Evolutionary conservation across 2,888 invertebrate genomes (phyloP), one percentile per base, ranked within the genome.

Genomic region (Schrankia costaestrigalis): DNA sequence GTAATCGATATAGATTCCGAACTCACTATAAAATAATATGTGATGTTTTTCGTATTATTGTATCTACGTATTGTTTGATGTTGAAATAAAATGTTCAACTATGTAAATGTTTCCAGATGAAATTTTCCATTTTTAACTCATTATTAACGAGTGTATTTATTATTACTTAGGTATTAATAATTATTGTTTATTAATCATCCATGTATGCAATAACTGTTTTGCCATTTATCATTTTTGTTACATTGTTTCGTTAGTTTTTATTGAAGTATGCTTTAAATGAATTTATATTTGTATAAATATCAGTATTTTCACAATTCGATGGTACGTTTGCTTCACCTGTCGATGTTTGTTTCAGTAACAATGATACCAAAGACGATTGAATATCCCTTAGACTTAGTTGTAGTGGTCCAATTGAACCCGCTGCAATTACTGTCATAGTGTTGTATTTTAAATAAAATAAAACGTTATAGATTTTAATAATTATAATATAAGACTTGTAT

Each of bases 361-460:
- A 77, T 84, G 72, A 87, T 87, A 87, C 87, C 87, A 87, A 87
- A 87, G 87, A 87, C 78, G 76, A 77, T 85, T 78, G 85, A 86
- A 84, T 85, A 85, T 85, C 86, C 81, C 76, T 66, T 74, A 78
- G 75, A 63, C 71, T 78, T 67, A 65, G 60, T 66, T 66, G 72
- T 64, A 66, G 71, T 63, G 73, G 64, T 47, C 30, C 22, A 36
- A 48, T 63, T 49, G 48, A 59, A 55, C 45, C 58, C 68, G 56
- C 71, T 74, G 55, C 69, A 54, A 52, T 63, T 58, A 49, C 69
- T 60, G 67, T 61, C 67, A 56, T 79, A 76, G 72, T 66, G 65
- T 77, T 81, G 69, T 80, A 77, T 76, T 73, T 76, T 74, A 46
- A 56, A 51, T 48, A 74, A 74, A 70, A 78, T 60, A 74, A 74